Conservation (phyloP, 2,113 vertebrate species). For the Ammodytes marinus region DNA sequence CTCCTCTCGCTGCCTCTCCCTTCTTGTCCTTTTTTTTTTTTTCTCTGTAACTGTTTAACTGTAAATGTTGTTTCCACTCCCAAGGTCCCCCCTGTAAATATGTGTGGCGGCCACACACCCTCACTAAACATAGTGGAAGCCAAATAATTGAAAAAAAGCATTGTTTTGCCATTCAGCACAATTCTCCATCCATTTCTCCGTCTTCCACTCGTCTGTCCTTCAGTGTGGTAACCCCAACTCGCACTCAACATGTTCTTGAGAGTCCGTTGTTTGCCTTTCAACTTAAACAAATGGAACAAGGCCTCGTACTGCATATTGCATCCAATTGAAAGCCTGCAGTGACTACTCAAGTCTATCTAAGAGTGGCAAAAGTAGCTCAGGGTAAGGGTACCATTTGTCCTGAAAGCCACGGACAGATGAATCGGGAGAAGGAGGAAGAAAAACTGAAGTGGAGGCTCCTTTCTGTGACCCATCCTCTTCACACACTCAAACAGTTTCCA, state of each 20-base stretch:
- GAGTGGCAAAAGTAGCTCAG: conserved; percentile 35
- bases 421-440: conserved; percentile 4
- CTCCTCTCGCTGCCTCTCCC: conserved; percentile 7
- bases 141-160: background rate
- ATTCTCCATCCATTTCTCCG: conserved; percentile 29
- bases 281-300: conserved; percentile 45
- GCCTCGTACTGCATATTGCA: conserved; percentile 10
- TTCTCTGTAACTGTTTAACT: conserved; percentile 5
- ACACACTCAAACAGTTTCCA: conserved; percentile 33
- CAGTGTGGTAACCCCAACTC: conserved; percentile 7
- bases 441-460: conserved; percentile 40
- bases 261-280: conserved; percentile 43
- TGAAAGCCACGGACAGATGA: conserved; percentile 24
- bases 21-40: background rate
- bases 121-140: conserved; percentile 26
- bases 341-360: conserved; percentile 19
- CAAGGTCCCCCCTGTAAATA: conserved; percentile 36
- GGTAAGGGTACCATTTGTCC: conserved; percentile 30
- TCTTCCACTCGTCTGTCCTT: conserved; percentile 35
- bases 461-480: conserved; percentile 48
- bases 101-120: background rate
- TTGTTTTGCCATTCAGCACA: conserved; percentile 28
- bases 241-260: conserved; percentile 4
- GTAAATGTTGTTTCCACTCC: conserved; percentile 7
- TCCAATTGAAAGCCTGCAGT: background rate